A percentile compares a stretch with the other conserved stretches of the same genome.
These are phyloP conservation scores for Drosophila maculinotata DNA, from an alignment of 2,888 invertebrate genomes.

Conservation along the genomic window DNA sequence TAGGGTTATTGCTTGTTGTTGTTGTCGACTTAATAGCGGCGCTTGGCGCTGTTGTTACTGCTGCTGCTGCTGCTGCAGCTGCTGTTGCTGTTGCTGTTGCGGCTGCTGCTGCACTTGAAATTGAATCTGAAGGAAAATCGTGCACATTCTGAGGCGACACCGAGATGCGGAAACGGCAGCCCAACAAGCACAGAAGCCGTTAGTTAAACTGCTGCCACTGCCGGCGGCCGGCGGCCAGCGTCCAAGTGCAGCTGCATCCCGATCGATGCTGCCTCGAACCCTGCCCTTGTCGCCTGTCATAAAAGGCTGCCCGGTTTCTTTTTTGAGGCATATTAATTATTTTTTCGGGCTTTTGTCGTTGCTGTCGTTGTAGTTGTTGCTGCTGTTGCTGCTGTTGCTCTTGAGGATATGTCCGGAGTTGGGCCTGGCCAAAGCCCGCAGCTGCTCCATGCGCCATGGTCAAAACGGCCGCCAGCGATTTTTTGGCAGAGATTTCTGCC, in stretches of 20 bases:
- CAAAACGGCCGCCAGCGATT: conserved; percentile 76
- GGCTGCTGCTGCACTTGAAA: conserved; percentile 79
- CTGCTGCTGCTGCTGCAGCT: conserved; percentile 43
- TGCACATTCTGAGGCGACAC: conserved; percentile 81
- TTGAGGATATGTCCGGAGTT: conserved; percentile 68
- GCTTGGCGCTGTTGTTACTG: conserved; percentile 65
- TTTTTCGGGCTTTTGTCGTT: conserved; percentile 71
- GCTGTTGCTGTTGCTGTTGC: conserved; percentile 43
- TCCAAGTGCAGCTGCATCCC: conserved; percentile 75
- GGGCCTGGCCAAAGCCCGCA: conserved; percentile 62
- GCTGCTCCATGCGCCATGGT: conserved; percentile 61
- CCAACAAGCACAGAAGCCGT: conserved; percentile 81
- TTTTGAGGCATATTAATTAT: conserved; percentile 84
- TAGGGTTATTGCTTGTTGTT: conserved; percentile 82
- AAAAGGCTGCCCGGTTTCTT: conserved; percentile 69
- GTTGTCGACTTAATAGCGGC: conserved; percentile 82
- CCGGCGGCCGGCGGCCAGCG: conserved; percentile 59
- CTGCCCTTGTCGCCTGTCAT: conserved; percentile 81
- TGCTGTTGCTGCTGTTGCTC: conserved; percentile 43
- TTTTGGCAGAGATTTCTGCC: conserved; percentile 71
- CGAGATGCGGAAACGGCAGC: conserved; percentile 83
- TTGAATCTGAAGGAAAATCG: conserved; percentile 79
- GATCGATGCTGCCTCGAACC: conserved; percentile 56
- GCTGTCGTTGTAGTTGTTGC: conserved; percentile 52
- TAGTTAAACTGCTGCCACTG: conserved; percentile 75